Evolutionary conservation across 2,113 vertebrate genomes (phyloP).

Genomic region (Paratilapia polleni): DNA sequence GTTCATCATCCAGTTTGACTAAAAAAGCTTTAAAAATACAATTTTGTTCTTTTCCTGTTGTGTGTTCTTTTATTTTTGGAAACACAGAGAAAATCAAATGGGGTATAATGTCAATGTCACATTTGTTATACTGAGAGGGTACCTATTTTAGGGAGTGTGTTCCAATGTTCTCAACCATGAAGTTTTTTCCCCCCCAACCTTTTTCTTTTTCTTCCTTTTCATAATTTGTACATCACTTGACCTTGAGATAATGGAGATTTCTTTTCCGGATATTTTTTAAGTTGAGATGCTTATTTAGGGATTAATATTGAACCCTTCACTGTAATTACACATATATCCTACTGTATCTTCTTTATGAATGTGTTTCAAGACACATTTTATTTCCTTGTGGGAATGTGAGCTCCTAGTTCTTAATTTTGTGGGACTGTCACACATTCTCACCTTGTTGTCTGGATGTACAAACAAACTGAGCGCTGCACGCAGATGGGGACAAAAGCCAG

Average conservation of each 20-base stretch:
- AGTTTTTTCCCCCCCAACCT: background rate
- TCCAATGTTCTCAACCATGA: background rate
- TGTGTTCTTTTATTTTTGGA: background rate
- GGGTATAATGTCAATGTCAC: background rate
- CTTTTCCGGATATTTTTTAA: background rate
- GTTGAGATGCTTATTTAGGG: conserved; percentile 4
- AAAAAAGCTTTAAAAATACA: background rate
- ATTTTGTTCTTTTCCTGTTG: accelerated
- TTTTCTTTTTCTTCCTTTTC: background rate
- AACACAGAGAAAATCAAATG: background rate
- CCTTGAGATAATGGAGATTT: background rate
- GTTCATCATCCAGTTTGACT: background rate
- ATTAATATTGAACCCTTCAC: conserved; percentile 18
- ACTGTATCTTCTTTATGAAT: background rate
- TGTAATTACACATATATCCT: conserved; percentile 34
- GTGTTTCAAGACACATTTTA: background rate
- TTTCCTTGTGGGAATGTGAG: conserved; percentile 52
- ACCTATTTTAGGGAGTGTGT: background rate
- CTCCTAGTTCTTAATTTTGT: conserved; percentile 17
- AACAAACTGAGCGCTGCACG: conserved; percentile 56
- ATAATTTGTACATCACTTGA: background rate
- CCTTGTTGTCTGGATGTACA: conserved; percentile 51
- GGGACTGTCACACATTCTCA: conserved; percentile 60
- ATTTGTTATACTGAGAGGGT: background rate
- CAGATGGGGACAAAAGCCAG: conserved; percentile 64